Percentiles rank a stretch among this genome's conserved stretches.
These are phyloP conservation scores for Hydra vulgaris DNA, from an alignment of 30 jellyfish, hydroid and myxozoan genomes.

Conservation along the genomic window DNA sequence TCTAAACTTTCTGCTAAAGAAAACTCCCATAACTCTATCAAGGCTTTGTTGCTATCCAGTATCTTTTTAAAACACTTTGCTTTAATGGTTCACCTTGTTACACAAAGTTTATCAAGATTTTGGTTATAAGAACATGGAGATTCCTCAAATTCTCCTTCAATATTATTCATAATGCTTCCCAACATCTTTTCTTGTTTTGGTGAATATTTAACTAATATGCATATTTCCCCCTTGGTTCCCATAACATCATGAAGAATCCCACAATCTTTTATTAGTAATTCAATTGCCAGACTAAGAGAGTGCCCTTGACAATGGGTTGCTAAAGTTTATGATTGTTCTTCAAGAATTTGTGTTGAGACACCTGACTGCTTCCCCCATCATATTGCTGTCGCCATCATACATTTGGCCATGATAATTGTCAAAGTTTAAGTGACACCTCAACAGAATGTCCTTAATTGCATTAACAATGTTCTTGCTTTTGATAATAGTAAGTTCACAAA, in stretches of 20 bases:
- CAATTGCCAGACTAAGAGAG: constrained; percentile 43
- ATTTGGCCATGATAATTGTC: constrained; percentile 30
- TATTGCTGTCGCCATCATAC: constrained; percentile 40
- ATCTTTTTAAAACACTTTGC: constrained; percentile 22
- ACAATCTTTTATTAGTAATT: constrained; percentile 11
- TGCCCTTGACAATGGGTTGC: constrained; percentile 37
- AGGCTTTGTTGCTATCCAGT: constrained; percentile 14
- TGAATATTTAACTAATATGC: constrained; percentile 46
- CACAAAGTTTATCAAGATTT: constrained; percentile 25
- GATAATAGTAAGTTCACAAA: constrained; percentile 8
- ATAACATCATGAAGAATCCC: constrained; percentile 15
- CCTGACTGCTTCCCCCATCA: constrained; percentile 47
- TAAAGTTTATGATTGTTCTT: constrained; percentile 28
- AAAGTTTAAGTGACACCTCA: constrained; percentile 5
- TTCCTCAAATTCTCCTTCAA: constrained; percentile 33
- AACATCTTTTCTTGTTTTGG: constrained; percentile 54
- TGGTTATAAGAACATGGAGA: no score
- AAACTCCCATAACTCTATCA: no score
- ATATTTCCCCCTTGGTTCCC: constrained; percentile 52
- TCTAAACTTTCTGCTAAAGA: no score
- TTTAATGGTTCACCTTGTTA: constrained; percentile 24
- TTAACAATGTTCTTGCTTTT: constrained; percentile 4
- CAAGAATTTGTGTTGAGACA: constrained; percentile 25
- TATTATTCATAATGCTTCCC: constrained; percentile 16
- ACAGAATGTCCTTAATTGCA: constrained; percentile 26